Evolutionary conservation across 2,113 vertebrate genomes (phyloP), one percentile per base, ranked within the genome.

Genomic region (Brachyhypopomus gauderio): DNA sequence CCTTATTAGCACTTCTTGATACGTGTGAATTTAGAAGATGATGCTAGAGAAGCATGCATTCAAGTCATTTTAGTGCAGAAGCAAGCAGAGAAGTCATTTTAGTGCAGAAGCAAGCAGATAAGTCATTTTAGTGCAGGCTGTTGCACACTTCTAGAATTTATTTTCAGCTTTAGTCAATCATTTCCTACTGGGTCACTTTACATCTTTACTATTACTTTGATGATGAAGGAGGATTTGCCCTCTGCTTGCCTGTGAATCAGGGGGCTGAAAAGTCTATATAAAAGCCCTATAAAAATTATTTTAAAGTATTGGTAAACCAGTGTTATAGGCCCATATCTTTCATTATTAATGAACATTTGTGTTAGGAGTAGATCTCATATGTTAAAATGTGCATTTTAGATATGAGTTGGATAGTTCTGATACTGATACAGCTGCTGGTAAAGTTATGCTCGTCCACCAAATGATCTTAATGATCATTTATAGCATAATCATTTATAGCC

Each of bases 41-140:
- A 19, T 36, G 22, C 7, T 34, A 71, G 20, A 70, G 4, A 70
- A 55, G 19, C 19, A 38, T 36, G 30, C 3, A n/a, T n/a, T n/a
- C n/a, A n/a, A n/a, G 25, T 78, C 23, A 55, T 56, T 55, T 77
- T 77, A 23, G 19, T 63, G 27, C 36, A 77, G 38, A n/a, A n/a
- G n/a, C n/a, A n/a, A n/a, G n/a, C n/a, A n/a, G n/a, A n/a, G n/a
- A n/a, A n/a, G 25, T 78, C 23, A 55, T 56, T 55, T 77, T 77
- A 23, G 19, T 63, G 27, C 36, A 77, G 38, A n/a, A n/a, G n/a
- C n/a, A n/a, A n/a, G n/a, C n/a, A n/a, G n/a, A n/a, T n/a, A n/a
- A n/a, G 25, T 78, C 23, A 55, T 56, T 55, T 77, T 77, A 23
- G 19, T 63, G 27, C 36, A 77, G 38, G 38, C 63, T 48, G n/a